phyloP scores from a whole-genome alignment of 2,888 invertebrate genomes.

The Drosophila yooni region DNA sequence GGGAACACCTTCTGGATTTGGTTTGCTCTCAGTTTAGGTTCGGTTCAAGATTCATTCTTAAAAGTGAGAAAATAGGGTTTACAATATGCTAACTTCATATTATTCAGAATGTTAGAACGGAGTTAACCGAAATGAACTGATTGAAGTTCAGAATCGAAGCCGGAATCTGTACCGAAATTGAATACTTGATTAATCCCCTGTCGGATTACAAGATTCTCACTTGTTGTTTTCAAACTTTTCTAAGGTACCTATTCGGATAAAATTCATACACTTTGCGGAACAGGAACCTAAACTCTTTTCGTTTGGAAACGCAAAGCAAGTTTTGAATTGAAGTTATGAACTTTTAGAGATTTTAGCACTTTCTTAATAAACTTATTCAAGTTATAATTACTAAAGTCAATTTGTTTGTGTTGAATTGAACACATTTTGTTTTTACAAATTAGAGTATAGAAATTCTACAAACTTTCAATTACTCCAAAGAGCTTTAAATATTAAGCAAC shows the following conservation, averaged over 20 bases:
- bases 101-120: too few species aligned
- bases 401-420: not conserved
- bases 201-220: not conserved
- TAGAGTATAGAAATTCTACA: not conserved
- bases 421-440: constrained; percentile 2
- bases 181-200: too few species aligned
- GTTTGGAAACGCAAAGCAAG: not conserved
- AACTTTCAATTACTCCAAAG: not conserved
- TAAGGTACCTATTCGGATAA: too few species aligned
- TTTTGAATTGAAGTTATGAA: not conserved
- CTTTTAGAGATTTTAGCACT: not conserved
- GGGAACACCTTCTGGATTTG: constrained; percentile 18
- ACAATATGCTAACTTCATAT: too few species aligned
- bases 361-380: not conserved
- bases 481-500: not conserved
- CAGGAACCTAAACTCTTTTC: not conserved
- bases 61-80: too few species aligned
- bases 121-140: too few species aligned
- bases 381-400: not conserved
- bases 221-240: not conserved
- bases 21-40: constrained; percentile 9
- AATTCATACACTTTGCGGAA: too few species aligned
- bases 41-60: not conserved
- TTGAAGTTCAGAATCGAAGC: too few species aligned
- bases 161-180: too few species aligned